These are phyloP conservation scores for Seira musarum DNA, from an alignment of 2,888 invertebrate genomes.

Conservation along the genomic window DNA sequence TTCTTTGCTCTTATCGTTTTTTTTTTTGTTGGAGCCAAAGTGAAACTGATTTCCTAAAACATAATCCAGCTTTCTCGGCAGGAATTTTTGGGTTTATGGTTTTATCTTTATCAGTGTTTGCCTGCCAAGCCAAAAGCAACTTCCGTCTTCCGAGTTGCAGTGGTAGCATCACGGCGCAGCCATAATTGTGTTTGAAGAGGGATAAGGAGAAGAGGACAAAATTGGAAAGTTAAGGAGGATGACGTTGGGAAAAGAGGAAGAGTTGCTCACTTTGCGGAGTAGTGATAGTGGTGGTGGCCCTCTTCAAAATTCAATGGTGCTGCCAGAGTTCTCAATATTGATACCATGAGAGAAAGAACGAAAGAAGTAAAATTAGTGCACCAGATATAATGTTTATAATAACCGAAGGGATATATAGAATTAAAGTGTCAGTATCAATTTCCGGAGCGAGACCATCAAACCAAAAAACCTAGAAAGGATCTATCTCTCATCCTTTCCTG, in stretches of 20 bases:
- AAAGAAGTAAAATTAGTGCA: not conserved
- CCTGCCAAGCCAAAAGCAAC: conserved; percentile 36
- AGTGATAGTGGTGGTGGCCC: not conserved
- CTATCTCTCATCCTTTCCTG: conserved; percentile 8
- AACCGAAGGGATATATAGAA: conserved; percentile 18
- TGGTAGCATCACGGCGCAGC: too few relatives aligned
- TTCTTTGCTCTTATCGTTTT: not conserved
- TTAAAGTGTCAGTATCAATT: conserved; percentile 55
- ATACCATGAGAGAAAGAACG: not conserved
- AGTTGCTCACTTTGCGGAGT: not conserved
- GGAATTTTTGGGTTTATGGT: not conserved
- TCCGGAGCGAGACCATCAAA: conserved; percentile 48
- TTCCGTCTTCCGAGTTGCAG: conserved; percentile 37
- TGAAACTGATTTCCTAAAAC: not conserved
- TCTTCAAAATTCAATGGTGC: too few relatives aligned
- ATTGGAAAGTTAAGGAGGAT: too few relatives aligned
- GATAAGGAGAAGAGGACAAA: too few relatives aligned
- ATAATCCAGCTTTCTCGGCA: not conserved
- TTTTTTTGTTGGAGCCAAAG: not conserved
- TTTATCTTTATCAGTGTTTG: not conserved
- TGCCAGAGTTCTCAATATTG: too few relatives aligned
- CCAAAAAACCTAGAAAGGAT: conserved; percentile 36
- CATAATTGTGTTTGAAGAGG: not conserved
- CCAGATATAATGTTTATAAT: not conserved
- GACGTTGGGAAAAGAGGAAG: too few relatives aligned